phyloP scores from a whole-genome alignment of 1,140 invertebrate genomes.

The Heliconius hewitsoni region DNA sequence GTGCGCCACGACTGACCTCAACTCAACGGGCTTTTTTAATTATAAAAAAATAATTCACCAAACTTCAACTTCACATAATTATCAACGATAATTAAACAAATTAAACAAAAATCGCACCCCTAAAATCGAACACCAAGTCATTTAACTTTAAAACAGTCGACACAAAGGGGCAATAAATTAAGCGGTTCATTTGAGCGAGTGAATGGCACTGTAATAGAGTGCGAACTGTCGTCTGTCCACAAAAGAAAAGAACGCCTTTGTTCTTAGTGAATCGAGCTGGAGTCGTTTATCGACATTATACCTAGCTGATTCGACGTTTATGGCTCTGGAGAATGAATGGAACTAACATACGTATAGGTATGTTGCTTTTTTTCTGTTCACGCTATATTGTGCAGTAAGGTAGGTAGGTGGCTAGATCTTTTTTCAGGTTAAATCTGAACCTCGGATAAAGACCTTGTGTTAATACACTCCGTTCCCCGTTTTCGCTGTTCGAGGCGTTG shows the following conservation, averaged over 20 bases:
- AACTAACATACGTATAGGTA: background rate
- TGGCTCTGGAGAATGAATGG: constrained; percentile 49
- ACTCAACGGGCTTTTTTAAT: too few relatives aligned
- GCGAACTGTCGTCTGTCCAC: constrained; percentile 66
- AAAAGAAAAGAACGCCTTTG: constrained; percentile 76
- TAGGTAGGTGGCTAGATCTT: too few relatives aligned
- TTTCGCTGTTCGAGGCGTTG: too few relatives aligned
- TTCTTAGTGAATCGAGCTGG: constrained; percentile 74
- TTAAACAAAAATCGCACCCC: constrained; percentile 25
- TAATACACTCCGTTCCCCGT: too few relatives aligned
- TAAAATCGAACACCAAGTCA: constrained; percentile 37
- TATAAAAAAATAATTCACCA: background rate
- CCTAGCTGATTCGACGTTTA: constrained; percentile 76
- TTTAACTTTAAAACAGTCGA: constrained; percentile 60
- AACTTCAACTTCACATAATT: background rate
- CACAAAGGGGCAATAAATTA: constrained; percentile 70
- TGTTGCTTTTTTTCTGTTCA: too few relatives aligned
- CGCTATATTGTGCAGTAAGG: too few relatives aligned
- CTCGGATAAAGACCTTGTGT: too few relatives aligned
- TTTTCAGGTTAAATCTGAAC: too few relatives aligned
- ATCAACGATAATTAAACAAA: background rate
- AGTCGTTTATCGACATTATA: constrained; percentile 75
- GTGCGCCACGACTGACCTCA: too few relatives aligned
- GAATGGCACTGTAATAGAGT: constrained; percentile 74
- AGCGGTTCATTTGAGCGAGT: constrained; percentile 73